A percentile compares a stretch with the other conserved stretches of the same genome.
Conservation (phyloP, 2,797 vertebrate genomes). For the Cyclura pinguis region DNA sequence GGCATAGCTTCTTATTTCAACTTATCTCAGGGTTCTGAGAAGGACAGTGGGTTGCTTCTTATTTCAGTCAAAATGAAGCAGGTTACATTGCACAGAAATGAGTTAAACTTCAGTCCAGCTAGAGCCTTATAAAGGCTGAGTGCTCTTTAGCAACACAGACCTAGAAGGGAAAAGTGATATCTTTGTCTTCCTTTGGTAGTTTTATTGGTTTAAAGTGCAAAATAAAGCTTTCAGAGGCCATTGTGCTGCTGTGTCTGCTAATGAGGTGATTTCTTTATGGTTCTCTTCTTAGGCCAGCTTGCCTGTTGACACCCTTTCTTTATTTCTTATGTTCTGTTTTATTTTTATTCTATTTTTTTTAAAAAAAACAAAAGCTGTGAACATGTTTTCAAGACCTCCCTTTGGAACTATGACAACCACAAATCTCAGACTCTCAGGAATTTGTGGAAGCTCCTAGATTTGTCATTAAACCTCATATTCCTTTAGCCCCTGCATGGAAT, state of each 20-base stretch:
- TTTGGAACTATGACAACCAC: background rate
- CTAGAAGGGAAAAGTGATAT: background rate
- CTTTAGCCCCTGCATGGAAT: background rate
- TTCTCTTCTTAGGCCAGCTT: conserved; percentile 9
- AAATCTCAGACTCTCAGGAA: background rate
- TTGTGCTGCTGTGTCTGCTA: conserved; percentile 30
- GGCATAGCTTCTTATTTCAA: background rate
- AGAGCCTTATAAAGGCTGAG: background rate
- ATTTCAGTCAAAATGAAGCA: background rate
- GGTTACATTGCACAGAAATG: background rate
- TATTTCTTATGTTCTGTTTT: background rate
- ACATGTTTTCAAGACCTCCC: background rate
- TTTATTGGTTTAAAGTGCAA: conserved; percentile 37
- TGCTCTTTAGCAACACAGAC: background rate
- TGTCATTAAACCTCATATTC: conserved; percentile 6
- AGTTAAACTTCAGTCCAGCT: background rate
- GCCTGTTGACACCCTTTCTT: background rate
- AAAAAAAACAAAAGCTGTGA: conserved; percentile 17
- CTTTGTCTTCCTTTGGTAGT: background rate
- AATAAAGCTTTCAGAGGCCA: conserved; percentile 29
- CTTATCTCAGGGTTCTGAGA: background rate
- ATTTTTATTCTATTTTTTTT: background rate
- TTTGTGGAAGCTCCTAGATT: conserved; percentile 6
- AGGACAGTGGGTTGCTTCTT: background rate
- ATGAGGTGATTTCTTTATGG: conserved; percentile 27